Evolutionary conservation across 2,888 invertebrate genomes (phyloP).

Genomic region (Pandemis cinnamomeana): DNA sequence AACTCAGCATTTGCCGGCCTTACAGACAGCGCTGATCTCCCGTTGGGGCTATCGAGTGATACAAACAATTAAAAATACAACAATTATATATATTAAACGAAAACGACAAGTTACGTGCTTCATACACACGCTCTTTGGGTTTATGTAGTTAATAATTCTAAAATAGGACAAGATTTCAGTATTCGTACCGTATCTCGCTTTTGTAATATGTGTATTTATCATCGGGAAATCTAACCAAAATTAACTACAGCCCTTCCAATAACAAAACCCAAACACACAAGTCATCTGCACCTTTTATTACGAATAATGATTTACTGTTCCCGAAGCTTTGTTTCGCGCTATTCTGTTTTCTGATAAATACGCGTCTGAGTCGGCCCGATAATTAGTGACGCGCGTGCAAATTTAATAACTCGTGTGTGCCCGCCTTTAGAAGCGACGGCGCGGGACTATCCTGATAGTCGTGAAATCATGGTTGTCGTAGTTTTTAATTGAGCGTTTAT

Average conservation of each 20-base stretch:
- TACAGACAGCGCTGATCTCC: too few species aligned
- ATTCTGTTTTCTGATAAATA: constrained; percentile 64
- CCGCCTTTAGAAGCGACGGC: constrained; percentile 52
- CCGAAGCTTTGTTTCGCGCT: constrained; percentile 47
- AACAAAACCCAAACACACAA: constrained; percentile 46
- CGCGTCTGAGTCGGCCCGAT: constrained; percentile 62
- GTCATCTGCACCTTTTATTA: constrained; percentile 49
- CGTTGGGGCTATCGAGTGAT: too few species aligned
- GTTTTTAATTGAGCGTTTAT: constrained; percentile 1
- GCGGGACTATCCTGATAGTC: constrained; percentile 30
- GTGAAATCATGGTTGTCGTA: background rate
- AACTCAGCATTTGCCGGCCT: too few species aligned
- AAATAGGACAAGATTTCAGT: background rate
- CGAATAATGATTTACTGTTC: constrained; percentile 50
- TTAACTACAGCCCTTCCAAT: constrained; percentile 39
- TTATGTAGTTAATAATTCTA: background rate
- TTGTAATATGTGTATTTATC: constrained; percentile 2
- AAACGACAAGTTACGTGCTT: too few species aligned
- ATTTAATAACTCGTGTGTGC: constrained; percentile 77
- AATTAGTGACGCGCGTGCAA: constrained; percentile 80
- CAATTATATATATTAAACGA: too few species aligned
- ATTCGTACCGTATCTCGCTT: background rate
- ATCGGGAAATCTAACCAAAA: constrained; percentile 14
- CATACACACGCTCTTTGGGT: too few species aligned
- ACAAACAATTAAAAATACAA: too few species aligned